Evolutionary conservation across 2,888 invertebrate species (phyloP), one percentile per base, ranked within the genome.

Genomic region (Penaeus monodon): DNA sequence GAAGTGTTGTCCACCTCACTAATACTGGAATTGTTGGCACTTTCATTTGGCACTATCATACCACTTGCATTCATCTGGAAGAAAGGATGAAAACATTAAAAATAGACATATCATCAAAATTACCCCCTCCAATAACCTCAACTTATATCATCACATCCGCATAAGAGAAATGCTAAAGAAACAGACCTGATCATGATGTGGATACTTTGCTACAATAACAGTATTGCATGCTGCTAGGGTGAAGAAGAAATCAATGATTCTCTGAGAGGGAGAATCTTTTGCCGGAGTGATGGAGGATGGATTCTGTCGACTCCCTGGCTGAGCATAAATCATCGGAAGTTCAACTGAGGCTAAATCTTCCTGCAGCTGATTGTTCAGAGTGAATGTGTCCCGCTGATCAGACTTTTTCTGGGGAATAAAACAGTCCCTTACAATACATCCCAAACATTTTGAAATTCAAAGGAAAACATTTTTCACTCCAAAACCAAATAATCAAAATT

Each of bases 191-290:
- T 95, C 95, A 90, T 94, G 93, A 92, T 95, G 95, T 14, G 98
- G 97, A 92, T 96, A 96, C 81, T 95, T 94, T 90, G 97, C 96
- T 82, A 99, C 98, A 84, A 99, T 96, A 14, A 99, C 99, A 0
- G 99, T 99, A 93, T 99, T 99, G 93, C 99, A 99, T 88, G 98
- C 95, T 27, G 99, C 96, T 92, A 99, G 93, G 44, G 98, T 95
- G 88, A 98, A 92, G 90, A 99, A 95, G 93, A 99, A 99, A 92
- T 97, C 97, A 91, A 96, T 96, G 64, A 97, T 94, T 92, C 95
- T 94, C 91, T 96, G 95, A 10, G 95, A 94, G 91, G 96, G 95
- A 66, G 90, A 85, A 29, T 87, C 85, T 57, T 63, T 68, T 49
- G 65, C 65, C 24, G 64, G 73, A 14, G 27, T 65, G 27, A 63